These are phyloP conservation scores for Xenopus tropicalis DNA, from an alignment of 2,113 vertebrate species.

Conservation along the genomic window UCB_Xtro_10.0 CM004449.2:132640001-132640500, in stretches of 20 bases:
- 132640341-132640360: slow-evolving; percentile 95
- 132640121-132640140: slow-evolving; percentile 79
- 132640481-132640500: no score
- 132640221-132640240: no score
- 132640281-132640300: no score
- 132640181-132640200: no score
- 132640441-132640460: no score
- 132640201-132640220: no score
- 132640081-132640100: slow-evolving; percentile 75
- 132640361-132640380: slow-evolving; percentile 84
- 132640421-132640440: no score
- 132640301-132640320: no score
- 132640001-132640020: slow-evolving; percentile 79
- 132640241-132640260: no score
- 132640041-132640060: slow-evolving; percentile 93
- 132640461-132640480: no score
- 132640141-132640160: background rate
- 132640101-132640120: slow-evolving; percentile 93
- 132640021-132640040: slow-evolving; percentile 95
- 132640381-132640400: slow-evolving; percentile 85
- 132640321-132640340: slow-evolving; percentile 82
- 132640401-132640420: background rate
- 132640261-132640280: no score
- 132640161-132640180: background rate
- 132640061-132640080: slow-evolving; percentile 96